Base-by-base conservation (phyloP, 1,140 invertebrate species). In the Rhyacophila brunnea region DNA sequence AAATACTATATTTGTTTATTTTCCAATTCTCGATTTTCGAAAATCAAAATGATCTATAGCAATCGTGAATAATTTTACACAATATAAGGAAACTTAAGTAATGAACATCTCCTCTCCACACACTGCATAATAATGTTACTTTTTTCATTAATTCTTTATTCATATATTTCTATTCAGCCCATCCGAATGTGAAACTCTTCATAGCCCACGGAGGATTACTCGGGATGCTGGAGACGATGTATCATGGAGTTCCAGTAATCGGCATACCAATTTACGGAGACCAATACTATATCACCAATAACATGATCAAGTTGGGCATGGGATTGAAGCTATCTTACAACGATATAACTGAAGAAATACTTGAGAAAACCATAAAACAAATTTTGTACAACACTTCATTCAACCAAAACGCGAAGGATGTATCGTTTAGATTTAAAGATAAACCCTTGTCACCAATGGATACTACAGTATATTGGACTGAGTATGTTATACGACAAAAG, bases 41-140 rank as follows among this genome's bases (percentile, higher is more conserved):
- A n/a, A n/a, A n/a, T n/a, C n/a, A n/a, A n/a, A n/a, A n/a, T n/a
- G n/a, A n/a, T n/a, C n/a, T n/a, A n/a, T n/a, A n/a, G n/a, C n/a
- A n/a, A n/a, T n/a, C n/a, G n/a, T n/a, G n/a, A n/a, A n/a, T n/a
- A n/a, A n/a, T n/a, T n/a, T n/a, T n/a, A n/a, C 88, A 2, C 87
- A 87, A 0, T 87, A 91, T 65, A 82, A 82, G 49, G 86, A 87
- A 74, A 89, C 58, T 69, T 89, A 60, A 81, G 85, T 87, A 66
- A 77, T 70, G 71, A 18, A 5, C 6, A 46, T 15, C 20, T 46
- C 20, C 11, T 44, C 13, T n/a, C n/a, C n/a, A n/a, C n/a, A n/a
- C n/a, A n/a, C n/a, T n/a, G n/a, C n/a, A 47, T n/a, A n/a, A n/a
- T n/a, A n/a, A n/a, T n/a, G n/a, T 18, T 53, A 35, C 78, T 11